Base-by-base conservation (phyloP, 1,140 invertebrate genomes). In the Pseudobourletiella spinata region DNA sequence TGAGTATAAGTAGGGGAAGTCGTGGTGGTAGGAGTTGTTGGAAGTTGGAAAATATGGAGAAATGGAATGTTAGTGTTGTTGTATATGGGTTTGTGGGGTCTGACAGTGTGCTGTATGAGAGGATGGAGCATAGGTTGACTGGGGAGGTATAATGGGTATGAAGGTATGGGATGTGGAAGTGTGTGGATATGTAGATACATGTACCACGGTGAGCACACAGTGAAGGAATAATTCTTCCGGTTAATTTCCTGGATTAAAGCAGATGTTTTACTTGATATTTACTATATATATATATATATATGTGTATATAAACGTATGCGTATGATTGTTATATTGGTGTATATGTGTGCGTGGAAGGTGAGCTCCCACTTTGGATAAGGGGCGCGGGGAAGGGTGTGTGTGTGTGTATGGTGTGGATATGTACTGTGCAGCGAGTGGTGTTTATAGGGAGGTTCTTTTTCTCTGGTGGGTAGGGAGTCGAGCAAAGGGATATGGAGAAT, bases 221-320 rank as follows among this genome's bases (percentile, higher is more conserved):
- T 35, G 52, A 8, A 55, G 22, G 32, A 55, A 55, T 48, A 48
- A 48, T 48, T 55, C 52, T 55, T 55, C 52, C 52, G 52, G 52
- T 55, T 55, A 55, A 55, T 55, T 55, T 55, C 52, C 52, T 55
- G 52, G 52, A 55, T 55, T 55, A 55, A 55, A 55, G 52, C 52
- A 55, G 52, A 55, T 55, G 52, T 55, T 55, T 51, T 51, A 51
- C 32, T 39, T 39, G 32, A 39, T 39, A 39, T 39, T 39, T 39
- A 11, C 32, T 39, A 39, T n/a, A n/a, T n/a, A n/a, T n/a, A n/a
- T n/a, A 39, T n/a, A 39, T 39, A 8, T 39, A 39, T 39, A 39
- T 39, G 32, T 39, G n/a, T n/a, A n/a, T n/a, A n/a, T n/a, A n/a
- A n/a, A n/a, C n/a, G n/a, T 39, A n/a, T 39, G n/a, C n/a, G 32